Conservation (phyloP, 2,113 vertebrate species). For the Labeo catla region DNA sequence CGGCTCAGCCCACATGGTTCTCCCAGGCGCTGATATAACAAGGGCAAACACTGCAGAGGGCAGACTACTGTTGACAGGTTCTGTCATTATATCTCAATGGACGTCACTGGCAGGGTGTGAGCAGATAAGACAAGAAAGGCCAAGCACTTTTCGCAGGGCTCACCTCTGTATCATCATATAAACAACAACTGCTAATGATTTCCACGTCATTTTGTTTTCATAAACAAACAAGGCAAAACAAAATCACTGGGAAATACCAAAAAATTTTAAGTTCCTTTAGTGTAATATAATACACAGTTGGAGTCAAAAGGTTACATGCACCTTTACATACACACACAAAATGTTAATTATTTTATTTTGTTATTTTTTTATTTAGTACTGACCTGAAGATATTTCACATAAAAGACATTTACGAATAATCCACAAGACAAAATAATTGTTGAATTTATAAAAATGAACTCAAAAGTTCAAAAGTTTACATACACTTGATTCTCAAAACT, state of each 20-base stretch:
- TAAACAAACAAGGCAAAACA: slow-evolving; percentile 23
- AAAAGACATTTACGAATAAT: too few relatives aligned
- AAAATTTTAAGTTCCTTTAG: too few relatives aligned
- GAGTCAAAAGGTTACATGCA: too few relatives aligned
- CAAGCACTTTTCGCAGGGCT: slow-evolving; percentile 20
- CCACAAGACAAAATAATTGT: too few relatives aligned
- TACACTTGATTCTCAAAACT: too few relatives aligned
- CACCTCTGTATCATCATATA: slow-evolving; percentile 30
- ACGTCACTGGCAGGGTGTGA: slow-evolving; percentile 50
- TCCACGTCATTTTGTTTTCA: background rate
- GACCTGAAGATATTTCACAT: too few relatives aligned
- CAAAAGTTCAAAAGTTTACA: too few relatives aligned
- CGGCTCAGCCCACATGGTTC: background rate
- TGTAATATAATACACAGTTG: too few relatives aligned
- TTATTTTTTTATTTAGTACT: too few relatives aligned
- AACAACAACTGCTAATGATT: slow-evolving; percentile 25
- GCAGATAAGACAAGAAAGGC: slow-evolving; percentile 50
- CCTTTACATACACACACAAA: too few relatives aligned
- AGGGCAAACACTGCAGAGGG: slow-evolving; percentile 10
- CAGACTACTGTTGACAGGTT: slow-evolving; percentile 46
- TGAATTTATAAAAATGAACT: too few relatives aligned
- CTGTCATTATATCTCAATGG: slow-evolving; percentile 59
- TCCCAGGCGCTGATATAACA: slow-evolving; percentile 31
- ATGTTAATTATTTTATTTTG: too few relatives aligned
- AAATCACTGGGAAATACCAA: slow-evolving; percentile 9